Conservation (phyloP, 1,140 invertebrate genomes). For the Lepidurus apus region DNA sequence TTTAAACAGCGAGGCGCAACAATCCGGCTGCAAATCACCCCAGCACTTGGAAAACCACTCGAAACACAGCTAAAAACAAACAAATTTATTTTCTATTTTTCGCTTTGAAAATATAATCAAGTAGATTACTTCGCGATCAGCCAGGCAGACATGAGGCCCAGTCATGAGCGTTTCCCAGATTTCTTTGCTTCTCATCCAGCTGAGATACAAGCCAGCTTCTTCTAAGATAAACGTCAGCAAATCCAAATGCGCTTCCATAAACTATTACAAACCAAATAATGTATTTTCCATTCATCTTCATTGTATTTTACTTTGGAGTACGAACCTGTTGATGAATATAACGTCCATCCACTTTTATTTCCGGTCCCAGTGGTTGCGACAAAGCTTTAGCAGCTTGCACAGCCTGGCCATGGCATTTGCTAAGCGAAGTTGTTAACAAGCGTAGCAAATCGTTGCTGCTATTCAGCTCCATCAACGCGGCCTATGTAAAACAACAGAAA, state of each 20-base stretch:
- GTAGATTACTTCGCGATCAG: slow-evolving; percentile 46
- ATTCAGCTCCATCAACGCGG: slow-evolving; percentile 30
- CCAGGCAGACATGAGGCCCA: slow-evolving; percentile 47
- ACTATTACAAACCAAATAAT: slow-evolving; percentile 42
- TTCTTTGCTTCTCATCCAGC: slow-evolving; percentile 49
- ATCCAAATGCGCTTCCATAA: slow-evolving; percentile 48
- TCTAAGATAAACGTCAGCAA: slow-evolving; percentile 52
- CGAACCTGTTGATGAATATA: slow-evolving; percentile 48
- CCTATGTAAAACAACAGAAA: not conserved
- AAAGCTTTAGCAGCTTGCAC: slow-evolving; percentile 40
- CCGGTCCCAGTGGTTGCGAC: slow-evolving; percentile 42
- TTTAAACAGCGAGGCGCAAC: slow-evolving; percentile 49
- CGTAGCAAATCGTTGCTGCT: slow-evolving; percentile 48
- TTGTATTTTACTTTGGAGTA: not conserved
- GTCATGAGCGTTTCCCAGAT: slow-evolving; percentile 51
- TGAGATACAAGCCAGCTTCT: slow-evolving; percentile 50
- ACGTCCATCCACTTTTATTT: slow-evolving; percentile 47
- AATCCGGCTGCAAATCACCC: slow-evolving; percentile 50
- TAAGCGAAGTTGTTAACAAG: slow-evolving; percentile 48
- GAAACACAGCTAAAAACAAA: slow-evolving; percentile 47
- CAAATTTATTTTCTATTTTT: slow-evolving; percentile 34
- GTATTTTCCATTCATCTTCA: not conserved
- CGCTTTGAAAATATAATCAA: not conserved
- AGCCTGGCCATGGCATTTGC: slow-evolving; percentile 49
- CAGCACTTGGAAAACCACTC: slow-evolving; percentile 51